Base-by-base conservation (phyloP, 2,113 vertebrate species). In the Corythaixoides concolor region DNA sequence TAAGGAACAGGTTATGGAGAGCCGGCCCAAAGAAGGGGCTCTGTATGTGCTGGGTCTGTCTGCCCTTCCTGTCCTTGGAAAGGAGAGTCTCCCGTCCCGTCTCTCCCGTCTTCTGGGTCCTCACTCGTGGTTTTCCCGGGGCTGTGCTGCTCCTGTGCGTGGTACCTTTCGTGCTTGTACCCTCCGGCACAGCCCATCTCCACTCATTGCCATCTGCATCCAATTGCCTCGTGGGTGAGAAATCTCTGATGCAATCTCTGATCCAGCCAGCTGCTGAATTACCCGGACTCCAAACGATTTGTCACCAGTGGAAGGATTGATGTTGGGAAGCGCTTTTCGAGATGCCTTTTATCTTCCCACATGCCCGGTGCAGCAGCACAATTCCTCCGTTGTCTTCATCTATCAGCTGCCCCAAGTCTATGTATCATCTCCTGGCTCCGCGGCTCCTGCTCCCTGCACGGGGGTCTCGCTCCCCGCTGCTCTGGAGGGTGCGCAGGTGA, bases 271-370 rank as follows among this genome's bases (percentile, higher is more conserved):
- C 49, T 83, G 82, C 79, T 33, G 56, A 97, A 96, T 96, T 90
- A 85, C 85, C 88, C 90, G 74, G 91, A 72, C 93, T 95, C 77
- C n/a, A 24, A 3, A 14, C 13, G 13, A 88, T 90, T 92, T 88
- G 86, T 97, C 95, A 94, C 86, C 0, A 2, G 35, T 47, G 84
- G 95, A 91, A 92, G 92, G 92, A 97, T 96, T 97, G 95, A 96
- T 94, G 67, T n/a, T 62, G 59, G 82, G 59, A 85, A 78, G 81
- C 14, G 4, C 69, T 74, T 93, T 84, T 84, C 7, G 33, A 66
- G 52, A 70, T 87, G 91, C 75, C 72, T 95, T 97, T 94, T 95
- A 94, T 97, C 95, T 97, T 94, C 95, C 81, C 63, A 16, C 53
- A 14, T 73, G 56, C 58, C 12, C 1, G 1, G 43, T 50, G 13